Conservation (phyloP, 2,797 vertebrate species). For the Gephyroberyx darwinii region DNA sequence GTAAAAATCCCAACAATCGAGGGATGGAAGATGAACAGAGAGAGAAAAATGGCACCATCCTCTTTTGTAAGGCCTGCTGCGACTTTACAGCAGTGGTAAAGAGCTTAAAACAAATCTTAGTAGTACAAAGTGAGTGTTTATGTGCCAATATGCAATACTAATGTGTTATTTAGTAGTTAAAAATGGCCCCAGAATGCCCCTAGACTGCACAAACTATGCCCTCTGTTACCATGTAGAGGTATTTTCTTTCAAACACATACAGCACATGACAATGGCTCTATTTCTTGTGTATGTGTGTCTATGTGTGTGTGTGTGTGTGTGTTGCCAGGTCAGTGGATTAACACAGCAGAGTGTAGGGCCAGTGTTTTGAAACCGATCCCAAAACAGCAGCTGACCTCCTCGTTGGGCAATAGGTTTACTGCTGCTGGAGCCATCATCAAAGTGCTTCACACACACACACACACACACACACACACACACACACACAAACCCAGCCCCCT, state of each 20-base stretch:
- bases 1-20: too few species aligned
- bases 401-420: conserved; percentile 44
- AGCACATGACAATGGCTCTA: not conserved
- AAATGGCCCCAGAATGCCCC: too few species aligned
- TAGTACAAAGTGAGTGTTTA: too few species aligned
- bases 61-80: too few species aligned
- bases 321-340: conserved; percentile 7
- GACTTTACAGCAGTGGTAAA: too few species aligned
- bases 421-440: conserved; percentile 46
- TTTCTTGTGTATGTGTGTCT: not conserved
- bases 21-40: too few species aligned
- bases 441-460: conserved; percentile 50
- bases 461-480: conserved; percentile 38
- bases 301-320: conserved; percentile 5
- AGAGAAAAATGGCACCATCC: too few species aligned
- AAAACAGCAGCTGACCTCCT: conserved; percentile 64
- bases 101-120: too few species aligned
- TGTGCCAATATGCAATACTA: too few species aligned
- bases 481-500: conserved; percentile 35
- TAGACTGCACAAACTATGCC: too few species aligned
- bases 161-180: too few species aligned
- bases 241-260: not conserved
- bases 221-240: too few species aligned
- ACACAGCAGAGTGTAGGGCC: not conserved
- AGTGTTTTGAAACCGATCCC: conserved; percentile 36